Conservation (phyloP, 2,113 vertebrate genomes). For the Passer domesticus region DNA sequence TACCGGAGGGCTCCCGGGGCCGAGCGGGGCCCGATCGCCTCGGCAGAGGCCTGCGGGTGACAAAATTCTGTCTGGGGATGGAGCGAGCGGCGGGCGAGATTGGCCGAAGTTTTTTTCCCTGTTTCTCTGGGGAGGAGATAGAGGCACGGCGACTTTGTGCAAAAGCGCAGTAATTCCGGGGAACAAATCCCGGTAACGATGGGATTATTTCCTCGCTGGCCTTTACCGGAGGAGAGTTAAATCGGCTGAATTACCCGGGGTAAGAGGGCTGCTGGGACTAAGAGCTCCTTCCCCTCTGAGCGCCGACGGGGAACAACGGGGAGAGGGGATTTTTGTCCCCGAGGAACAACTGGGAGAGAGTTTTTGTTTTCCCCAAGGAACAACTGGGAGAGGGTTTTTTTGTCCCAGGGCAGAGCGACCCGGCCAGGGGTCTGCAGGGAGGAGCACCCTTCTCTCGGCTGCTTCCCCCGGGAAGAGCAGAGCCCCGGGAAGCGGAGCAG, state of each 20-base stretch:
- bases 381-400: not conserved
- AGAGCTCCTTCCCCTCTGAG: not conserved
- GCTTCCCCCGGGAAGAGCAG: not conserved
- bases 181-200: not conserved
- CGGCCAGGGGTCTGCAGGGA: not conserved
- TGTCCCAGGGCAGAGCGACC: not conserved
- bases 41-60: not conserved
- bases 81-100: accelerated
- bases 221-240: not conserved
- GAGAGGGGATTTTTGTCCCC: not conserved
- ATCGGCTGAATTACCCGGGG: not conserved
- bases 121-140: not conserved
- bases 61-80: not conserved
- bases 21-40: not conserved
- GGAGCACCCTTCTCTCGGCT: not conserved
- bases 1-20: not conserved
- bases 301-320: not conserved
- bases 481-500: not conserved
- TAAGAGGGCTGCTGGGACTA: not conserved
- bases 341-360: too few species aligned
- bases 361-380: not conserved
- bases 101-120: accelerated
- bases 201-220: not conserved
- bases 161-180: not conserved
- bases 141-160: not conserved